phyloP scores from a whole-genome alignment of 2,888 invertebrate species.

The Scaptomyza reducta region DNA sequence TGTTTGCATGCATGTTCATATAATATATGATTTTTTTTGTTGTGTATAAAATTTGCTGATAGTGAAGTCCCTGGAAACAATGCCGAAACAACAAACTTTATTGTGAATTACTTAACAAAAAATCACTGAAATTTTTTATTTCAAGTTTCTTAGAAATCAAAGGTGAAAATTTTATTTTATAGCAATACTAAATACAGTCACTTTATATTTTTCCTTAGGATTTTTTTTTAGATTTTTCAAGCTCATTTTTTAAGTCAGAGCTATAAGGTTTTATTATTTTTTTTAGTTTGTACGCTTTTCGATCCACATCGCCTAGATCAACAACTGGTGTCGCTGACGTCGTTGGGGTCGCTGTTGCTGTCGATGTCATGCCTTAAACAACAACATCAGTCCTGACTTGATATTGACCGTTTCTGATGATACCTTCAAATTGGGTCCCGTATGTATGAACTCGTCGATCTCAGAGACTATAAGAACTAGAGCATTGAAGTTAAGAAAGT shows the following conservation, averaged over 20 bases:
- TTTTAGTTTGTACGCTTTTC: constrained; percentile 45
- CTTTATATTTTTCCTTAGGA: too few species aligned
- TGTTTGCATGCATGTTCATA: neutral
- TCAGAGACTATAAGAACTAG: too few species aligned
- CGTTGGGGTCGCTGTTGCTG: constrained; percentile 8
- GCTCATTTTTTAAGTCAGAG: too few species aligned
- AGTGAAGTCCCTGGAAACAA: neutral
- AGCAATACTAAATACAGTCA: too few species aligned
- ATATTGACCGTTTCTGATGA: constrained; percentile 51
- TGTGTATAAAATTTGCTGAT: constrained; percentile 7
- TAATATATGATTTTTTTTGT: constrained; percentile 7
- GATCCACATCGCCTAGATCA: constrained; percentile 53
- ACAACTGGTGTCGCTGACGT: constrained; percentile 30
- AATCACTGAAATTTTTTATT: too few species aligned
- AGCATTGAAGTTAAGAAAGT: too few species aligned
- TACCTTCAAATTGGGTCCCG: constrained; percentile 46
- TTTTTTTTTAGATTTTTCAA: too few species aligned
- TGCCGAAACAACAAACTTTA: neutral
- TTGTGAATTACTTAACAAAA: neutral
- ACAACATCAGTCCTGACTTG: constrained; percentile 23
- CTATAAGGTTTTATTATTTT: constrained; percentile 20
- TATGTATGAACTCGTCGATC: too few species aligned
- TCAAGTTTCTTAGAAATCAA: too few species aligned
- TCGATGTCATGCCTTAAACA: constrained; percentile 14
- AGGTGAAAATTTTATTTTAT: too few species aligned